Evolutionary conservation across 2,888 invertebrate species (phyloP).

Genomic region (Sesamia inferens): DNA sequence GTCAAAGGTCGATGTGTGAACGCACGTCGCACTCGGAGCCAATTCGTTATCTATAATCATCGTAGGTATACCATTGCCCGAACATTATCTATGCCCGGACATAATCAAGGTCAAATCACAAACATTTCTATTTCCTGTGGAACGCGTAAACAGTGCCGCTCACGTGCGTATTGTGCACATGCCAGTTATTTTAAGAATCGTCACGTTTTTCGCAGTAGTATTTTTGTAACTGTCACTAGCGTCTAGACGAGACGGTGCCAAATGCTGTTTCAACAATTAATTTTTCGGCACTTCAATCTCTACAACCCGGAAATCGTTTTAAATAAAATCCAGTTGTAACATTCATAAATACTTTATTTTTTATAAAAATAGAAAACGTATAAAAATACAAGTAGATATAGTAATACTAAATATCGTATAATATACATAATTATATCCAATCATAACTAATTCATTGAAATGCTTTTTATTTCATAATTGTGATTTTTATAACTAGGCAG

Average conservation of each 20-base stretch:
- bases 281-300: too few species aligned
- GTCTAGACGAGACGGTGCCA: slow-evolving; percentile 28
- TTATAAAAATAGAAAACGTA: slow-evolving; percentile 31
- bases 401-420: slow-evolving; percentile 42
- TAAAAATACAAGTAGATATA: slow-evolving; percentile 7
- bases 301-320: slow-evolving; percentile 2
- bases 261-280: slow-evolving; percentile 15
- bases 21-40: slow-evolving; percentile 26
- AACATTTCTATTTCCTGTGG: slow-evolving; percentile 30
- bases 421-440: slow-evolving; percentile 31
- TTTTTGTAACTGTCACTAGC: slow-evolving; percentile 19
- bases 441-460: slow-evolving; percentile 45
- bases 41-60: slow-evolving; percentile 36
- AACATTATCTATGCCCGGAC: slow-evolving; percentile 35
- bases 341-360: slow-evolving; percentile 46
- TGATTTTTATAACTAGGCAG: slow-evolving; percentile 10
- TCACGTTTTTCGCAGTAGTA: slow-evolving; percentile 26
- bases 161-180: slow-evolving; percentile 45
- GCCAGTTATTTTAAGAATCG: slow-evolving; percentile 28
- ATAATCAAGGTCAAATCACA: slow-evolving; percentile 44
- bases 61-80: background rate
- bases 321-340: slow-evolving; percentile 21
- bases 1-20: slow-evolving; percentile 79
- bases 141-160: slow-evolving; percentile 15
- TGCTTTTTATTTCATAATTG: slow-evolving; percentile 19